Evolutionary conservation across 35 echinoderm and acorn worm genomes (phyloP).

Genomic region (Apostichopus japonicus): DNA sequence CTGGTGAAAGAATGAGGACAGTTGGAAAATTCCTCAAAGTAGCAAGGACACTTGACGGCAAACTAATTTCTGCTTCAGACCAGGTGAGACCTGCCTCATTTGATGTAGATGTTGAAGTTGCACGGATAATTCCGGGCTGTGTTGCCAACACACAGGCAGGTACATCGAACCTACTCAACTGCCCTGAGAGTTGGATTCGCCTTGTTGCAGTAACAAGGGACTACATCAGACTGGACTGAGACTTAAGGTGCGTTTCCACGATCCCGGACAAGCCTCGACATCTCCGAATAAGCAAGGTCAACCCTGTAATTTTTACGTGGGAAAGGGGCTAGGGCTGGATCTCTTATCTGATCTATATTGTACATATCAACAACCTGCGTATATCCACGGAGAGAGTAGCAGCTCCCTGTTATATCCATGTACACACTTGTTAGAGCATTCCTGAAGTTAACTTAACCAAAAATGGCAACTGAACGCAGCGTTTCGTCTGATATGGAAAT

Average conservation of each 20-base stretch:
- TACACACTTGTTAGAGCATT: no score
- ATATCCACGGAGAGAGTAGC: no score
- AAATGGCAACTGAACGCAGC: not conserved
- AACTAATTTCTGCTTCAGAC: not conserved
- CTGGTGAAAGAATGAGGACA: slow-evolving; percentile 41
- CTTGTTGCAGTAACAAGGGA: not conserved
- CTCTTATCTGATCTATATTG: no score
- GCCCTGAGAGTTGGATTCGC: slow-evolving; percentile 68
- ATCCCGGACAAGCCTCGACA: no score
- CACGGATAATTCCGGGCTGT: slow-evolving; percentile 53
- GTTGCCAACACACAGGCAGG: not conserved
- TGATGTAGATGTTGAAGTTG: slow-evolving; percentile 33
- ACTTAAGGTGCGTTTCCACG: no score
- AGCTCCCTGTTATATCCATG: no score
- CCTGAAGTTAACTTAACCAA: no score
- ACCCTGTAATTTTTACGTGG: no score
- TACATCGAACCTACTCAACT: slow-evolving; percentile 59
- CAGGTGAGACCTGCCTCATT: slow-evolving; percentile 45
- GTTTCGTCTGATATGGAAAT: not conserved
- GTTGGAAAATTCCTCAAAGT: not conserved
- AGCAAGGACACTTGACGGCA: not conserved
- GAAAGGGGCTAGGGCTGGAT: no score
- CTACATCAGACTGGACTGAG: no score
- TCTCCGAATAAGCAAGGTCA: no score
- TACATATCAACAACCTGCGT: no score